A percentile compares a stretch with the other conserved stretches of the same genome.
Conservation (phyloP, 2,113 vertebrate species). For the Carassius auratus region DNA sequence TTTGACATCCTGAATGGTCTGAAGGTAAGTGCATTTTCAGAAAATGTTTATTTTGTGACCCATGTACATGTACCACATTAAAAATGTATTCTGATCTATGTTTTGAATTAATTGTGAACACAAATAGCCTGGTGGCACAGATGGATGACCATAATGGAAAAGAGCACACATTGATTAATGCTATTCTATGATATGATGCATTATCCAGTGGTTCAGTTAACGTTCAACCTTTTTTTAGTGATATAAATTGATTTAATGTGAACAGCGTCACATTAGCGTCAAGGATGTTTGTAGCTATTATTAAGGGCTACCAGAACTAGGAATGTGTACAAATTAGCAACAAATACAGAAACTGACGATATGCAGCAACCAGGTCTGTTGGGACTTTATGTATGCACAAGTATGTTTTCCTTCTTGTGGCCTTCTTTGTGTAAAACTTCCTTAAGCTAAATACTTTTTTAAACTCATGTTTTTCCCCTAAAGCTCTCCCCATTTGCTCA, state of each 20-base stretch:
- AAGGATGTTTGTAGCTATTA: not conserved
- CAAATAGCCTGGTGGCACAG: not conserved
- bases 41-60: too few relatives aligned
- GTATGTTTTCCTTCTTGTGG: slow-evolving; percentile 40
- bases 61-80: too few relatives aligned
- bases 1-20: too few relatives aligned
- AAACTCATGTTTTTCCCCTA: not conserved
- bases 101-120: not conserved
- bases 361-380: not conserved
- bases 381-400: not conserved
- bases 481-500: slow-evolving; percentile 32
- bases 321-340: not conserved
- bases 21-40: too few relatives aligned
- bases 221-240: not conserved
- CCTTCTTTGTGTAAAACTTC: slow-evolving; percentile 17
- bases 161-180: not conserved
- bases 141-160: not conserved
- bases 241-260: not conserved
- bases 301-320: not conserved
- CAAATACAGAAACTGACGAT: not conserved
- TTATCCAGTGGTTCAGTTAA: not conserved
- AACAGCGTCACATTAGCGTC: not conserved
- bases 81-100: too few relatives aligned
- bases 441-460: slow-evolving; percentile 11
- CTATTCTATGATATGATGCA: not conserved